Evolutionary conservation across 2,888 invertebrate species (phyloP), one percentile per base, ranked within the genome.

Genomic region (Dryomyza anilis): DNA sequence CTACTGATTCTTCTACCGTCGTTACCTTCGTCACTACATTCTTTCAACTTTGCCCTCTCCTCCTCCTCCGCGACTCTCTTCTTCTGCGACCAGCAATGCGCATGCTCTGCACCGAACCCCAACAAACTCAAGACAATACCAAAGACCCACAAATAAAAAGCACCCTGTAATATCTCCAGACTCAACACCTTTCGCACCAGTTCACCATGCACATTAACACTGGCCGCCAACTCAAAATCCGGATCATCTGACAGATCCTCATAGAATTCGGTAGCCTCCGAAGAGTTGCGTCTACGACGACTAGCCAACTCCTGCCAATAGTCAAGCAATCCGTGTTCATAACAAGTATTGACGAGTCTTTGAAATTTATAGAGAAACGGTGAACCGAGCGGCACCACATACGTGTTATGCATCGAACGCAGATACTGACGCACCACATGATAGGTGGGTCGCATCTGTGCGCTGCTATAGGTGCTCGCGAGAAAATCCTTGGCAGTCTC

Each of bases 351-450:
- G 0, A 76, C 14, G 14, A 77, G 58, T 1, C 33, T n/a, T 30
- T 80, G 75, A 14, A 80, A 75, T 63, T 78, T 78, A 45, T 76
- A 70, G 1, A 74, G 69, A 66, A 75, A 79, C 0, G 79, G 76
- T 0, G 80, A 79, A 1, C 80, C 79, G 3, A 68, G 57, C 0
- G 76, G 70, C 3, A 78, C 58, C 0, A 79, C 72, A 55, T 80
- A 82, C 1, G 76, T 77, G 29, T 70, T 70, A 2, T 73, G 71
- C 71, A 78, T 67, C 2, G 80, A 74, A 23, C 76, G 70, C 3
- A 81, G 65, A 69, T 78, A 76, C 58, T 82, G 76, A 53, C 76
- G 76, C 14, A 81, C 76, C 39, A 80, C 72, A 50, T 82, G 82
- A 65, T 75, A 81, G 1, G 70, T 46, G 10, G 81, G 76, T n/a